phyloP scores from a whole-genome alignment of 1,140 invertebrate species.

The Mactra quadrangularis region DNA sequence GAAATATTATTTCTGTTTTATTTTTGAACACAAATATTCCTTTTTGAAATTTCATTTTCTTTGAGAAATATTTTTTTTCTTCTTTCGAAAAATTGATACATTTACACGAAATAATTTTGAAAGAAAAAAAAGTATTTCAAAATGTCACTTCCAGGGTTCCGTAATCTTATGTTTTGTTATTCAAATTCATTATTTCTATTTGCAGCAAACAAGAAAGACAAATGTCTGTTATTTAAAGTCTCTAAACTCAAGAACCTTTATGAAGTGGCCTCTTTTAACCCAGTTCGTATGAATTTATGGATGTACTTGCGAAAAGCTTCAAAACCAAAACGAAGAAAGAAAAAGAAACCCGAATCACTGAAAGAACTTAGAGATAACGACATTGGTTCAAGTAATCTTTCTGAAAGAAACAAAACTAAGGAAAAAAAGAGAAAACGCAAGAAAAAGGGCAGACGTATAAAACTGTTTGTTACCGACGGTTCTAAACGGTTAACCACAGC shows the following conservation, averaged over 20 bases:
- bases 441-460: slow-evolving; percentile 28
- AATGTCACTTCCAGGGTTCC: too few species aligned
- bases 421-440: slow-evolving; percentile 13
- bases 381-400: too few species aligned
- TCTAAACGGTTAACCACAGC: background rate
- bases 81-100: too few species aligned
- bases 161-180: background rate
- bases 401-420: too few species aligned
- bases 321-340: slow-evolving; percentile 5
- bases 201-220: slow-evolving; percentile 1
- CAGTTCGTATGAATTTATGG: slow-evolving; percentile 6
- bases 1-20: too few species aligned
- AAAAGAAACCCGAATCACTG: slow-evolving; percentile 3
- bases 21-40: too few species aligned
- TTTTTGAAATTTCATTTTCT: too few species aligned
- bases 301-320: slow-evolving; percentile 12
- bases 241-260: background rate
- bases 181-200: background rate
- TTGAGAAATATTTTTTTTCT: too few species aligned
- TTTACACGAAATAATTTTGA: too few species aligned
- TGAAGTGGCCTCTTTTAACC: background rate
- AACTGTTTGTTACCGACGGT: slow-evolving; percentile 10
- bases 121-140: too few species aligned
- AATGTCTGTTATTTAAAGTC: background rate
- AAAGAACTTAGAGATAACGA: too few species aligned